Percentiles rank a stretch among this genome's conserved stretches.
These are phyloP conservation scores for Rhinichthys osculus DNA, from an alignment of 2,797 vertebrate species.

Conservation along the genomic window DNA sequence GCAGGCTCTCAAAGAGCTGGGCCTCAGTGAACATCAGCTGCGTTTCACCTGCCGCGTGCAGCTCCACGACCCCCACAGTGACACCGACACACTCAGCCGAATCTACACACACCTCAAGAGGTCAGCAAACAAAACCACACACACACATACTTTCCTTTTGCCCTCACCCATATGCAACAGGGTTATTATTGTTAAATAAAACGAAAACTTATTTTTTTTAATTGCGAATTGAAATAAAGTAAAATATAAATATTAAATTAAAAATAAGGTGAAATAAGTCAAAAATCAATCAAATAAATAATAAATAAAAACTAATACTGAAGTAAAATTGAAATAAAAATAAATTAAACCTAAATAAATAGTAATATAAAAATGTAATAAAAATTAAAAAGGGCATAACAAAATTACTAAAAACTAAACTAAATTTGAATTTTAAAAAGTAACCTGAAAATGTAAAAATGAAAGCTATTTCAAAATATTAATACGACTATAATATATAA, in stretches of 20 bases:
- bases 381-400: too few relatives aligned
- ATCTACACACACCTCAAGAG: constrained; percentile 93
- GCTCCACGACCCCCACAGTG: constrained; percentile 91
- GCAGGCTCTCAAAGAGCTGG: constrained; percentile 95
- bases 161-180: background rate
- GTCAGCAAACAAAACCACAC: constrained; percentile 66
- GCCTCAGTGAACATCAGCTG: constrained; percentile 92
- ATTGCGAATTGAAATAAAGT: background rate
- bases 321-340: background rate
- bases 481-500: background rate
- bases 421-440: background rate
- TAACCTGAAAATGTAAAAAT: background rate
- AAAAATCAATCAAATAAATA: background rate
- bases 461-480: background rate
- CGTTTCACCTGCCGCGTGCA: constrained; percentile 95
- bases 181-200: background rate
- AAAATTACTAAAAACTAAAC: background rate
- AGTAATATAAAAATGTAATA: too few relatives aligned
- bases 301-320: background rate
- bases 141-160: background rate
- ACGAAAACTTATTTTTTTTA: background rate
- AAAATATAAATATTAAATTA: background rate
- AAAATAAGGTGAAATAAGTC: background rate
- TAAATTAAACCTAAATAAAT: too few relatives aligned
- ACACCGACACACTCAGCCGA: constrained; percentile 85